Conservation (phyloP, 2,113 vertebrate genomes). For the Lagopus muta region DNA sequence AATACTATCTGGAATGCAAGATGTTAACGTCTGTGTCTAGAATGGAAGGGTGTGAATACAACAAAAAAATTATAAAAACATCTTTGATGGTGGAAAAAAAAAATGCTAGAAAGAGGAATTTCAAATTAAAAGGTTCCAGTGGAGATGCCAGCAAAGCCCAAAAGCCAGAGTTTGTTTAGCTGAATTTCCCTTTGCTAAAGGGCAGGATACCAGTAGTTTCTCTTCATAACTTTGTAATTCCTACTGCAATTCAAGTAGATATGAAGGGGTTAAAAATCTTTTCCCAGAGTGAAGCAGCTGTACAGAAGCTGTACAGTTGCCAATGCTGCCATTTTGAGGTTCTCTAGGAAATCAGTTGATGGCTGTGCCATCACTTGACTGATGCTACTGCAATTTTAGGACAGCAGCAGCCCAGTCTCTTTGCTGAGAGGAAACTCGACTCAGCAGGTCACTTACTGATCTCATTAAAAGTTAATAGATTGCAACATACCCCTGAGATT, state of each 20-base stretch:
- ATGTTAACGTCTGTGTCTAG: background rate
- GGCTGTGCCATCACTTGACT: slow-evolving; percentile 13
- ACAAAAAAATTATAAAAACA: slow-evolving; percentile 21
- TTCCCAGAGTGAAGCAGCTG: background rate
- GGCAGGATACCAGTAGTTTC: background rate
- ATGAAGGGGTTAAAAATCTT: background rate
- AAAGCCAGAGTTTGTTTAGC: background rate
- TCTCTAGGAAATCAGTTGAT: slow-evolving; percentile 48
- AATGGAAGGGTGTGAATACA: background rate
- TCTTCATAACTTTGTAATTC: background rate
- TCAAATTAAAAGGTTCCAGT: background rate
- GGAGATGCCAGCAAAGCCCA: background rate
- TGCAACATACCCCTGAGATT: slow-evolving; percentile 57
- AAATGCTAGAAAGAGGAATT: background rate
- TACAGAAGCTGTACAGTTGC: background rate
- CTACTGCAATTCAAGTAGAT: background rate
- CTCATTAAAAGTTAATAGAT: slow-evolving; percentile 74
- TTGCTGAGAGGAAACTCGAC: slow-evolving; percentile 64
- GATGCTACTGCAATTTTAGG: slow-evolving; percentile 36
- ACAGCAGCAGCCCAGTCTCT: slow-evolving; percentile 39
- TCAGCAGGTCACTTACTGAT: slow-evolving; percentile 66
- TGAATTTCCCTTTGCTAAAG: background rate
- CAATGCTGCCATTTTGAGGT: slow-evolving; percentile 25
- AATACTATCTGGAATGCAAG: slow-evolving; percentile 8
- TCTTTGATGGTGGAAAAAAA: background rate